Evolutionary conservation across 2,113 vertebrate species (phyloP), one percentile per base, ranked within the genome.

Genomic region (Tragelaphus buxtoni): DNA sequence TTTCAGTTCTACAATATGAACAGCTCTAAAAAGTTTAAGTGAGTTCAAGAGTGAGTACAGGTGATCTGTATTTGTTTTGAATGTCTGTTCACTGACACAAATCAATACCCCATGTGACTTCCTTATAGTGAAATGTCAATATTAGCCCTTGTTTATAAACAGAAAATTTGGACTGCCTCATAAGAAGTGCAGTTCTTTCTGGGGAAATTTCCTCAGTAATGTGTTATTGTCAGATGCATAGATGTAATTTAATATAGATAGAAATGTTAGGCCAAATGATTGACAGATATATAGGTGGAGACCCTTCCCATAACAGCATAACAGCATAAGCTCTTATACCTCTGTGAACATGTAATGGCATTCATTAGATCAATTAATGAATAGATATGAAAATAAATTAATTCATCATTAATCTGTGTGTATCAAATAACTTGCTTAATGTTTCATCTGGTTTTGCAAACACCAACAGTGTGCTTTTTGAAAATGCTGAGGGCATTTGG

Each of bases 21-120:
- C 11, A 77, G 8, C 16, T 85, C 11, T 39, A 63, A 91, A 91
- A 88, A 12, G 10, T 47, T 47, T 60, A 12, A 28, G n/a, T 76
- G 47, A 76, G 49, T 85, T 90, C 39, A 32, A 47, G 26, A 56
- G 22, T 45, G 45, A 85, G 18, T 9, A 76, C 8, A 28, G 81
- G 24, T 85, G 58, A 93, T 89, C 12, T 89, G 26, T 65, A 81
- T 94, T 77, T 93, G 82, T 88, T 95, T 85, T 72, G 9, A 94
- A 9, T 72, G 10, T 61, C 45, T 91, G 16, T 86, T 95, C 22
- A 81, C 26, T 65, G 63, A 92, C 26, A 76, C 9, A 84, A 91
- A 91, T 93, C 69, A 4, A 95, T 93, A 82, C 7, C 3, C 16
- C 9, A 26, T 53, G 81, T 88, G 65, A 61, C 5, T 87, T 93